A percentile compares a stretch with the other conserved stretches of the same genome.
Evolutionary conservation across 2,113 vertebrate species (phyloP).

Genomic region (Mormoops blainvillei): DNA sequence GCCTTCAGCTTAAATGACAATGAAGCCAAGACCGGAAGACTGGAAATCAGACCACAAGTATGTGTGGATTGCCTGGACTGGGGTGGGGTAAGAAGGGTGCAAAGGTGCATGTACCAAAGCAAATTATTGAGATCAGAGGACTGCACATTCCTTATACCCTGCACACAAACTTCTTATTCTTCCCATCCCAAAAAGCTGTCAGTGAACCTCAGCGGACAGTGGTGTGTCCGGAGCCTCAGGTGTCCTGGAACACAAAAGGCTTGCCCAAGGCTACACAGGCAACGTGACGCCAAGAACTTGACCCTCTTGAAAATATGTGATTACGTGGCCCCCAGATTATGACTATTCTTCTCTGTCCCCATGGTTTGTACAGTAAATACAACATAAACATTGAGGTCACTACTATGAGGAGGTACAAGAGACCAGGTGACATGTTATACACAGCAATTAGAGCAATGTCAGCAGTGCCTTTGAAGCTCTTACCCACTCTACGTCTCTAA

Average conservation of each 20-base stretch:
- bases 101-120: not conserved
- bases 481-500: not conserved
- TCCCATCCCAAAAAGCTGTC: not conserved
- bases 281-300: not conserved
- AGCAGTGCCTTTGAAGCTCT: too few relatives aligned
- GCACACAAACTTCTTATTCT: not conserved
- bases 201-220: not conserved
- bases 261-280: not conserved
- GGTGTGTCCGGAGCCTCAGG: not conserved
- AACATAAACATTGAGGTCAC: not conserved
- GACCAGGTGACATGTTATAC: too few relatives aligned
- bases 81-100: too few relatives aligned
- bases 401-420: not conserved
- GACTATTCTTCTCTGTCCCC: too few relatives aligned
- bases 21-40: not conserved
- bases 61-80: not conserved
- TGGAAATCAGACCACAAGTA: not conserved
- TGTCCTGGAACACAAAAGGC: not conserved
- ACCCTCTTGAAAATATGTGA: not conserved
- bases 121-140: not conserved
- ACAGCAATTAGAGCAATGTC: not conserved
- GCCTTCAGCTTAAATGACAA: not conserved
- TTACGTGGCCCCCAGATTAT: not conserved
- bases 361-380: not conserved
- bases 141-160: not conserved